Evolutionary conservation across 2,797 vertebrate species (phyloP).

Genomic region (Esox lucius): DNA sequence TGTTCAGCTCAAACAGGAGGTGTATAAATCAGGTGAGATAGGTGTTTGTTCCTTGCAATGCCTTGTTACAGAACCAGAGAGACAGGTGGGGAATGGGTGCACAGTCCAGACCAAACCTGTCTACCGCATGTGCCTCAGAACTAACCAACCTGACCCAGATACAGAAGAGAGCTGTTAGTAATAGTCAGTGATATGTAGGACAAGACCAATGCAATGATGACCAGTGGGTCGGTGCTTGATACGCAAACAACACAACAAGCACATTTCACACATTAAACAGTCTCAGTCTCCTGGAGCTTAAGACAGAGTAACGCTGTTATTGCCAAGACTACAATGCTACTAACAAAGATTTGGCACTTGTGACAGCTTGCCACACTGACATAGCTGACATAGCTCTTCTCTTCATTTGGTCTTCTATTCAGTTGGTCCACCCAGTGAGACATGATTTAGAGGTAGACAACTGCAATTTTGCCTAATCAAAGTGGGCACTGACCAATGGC

Average conservation of each 20-base stretch:
- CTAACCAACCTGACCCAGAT: not conserved
- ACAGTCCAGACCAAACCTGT: conserved; percentile 2
- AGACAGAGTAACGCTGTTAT: not conserved
- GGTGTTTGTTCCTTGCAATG: not conserved
- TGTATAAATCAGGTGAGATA: conserved; percentile 7
- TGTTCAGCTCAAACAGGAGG: not conserved
- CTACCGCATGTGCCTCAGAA: not conserved
- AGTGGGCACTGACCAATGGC: not conserved
- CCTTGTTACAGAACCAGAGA: not conserved
- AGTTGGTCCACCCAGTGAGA: not conserved
- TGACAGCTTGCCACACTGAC: not conserved
- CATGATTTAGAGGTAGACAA: not conserved
- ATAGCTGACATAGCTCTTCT: not conserved
- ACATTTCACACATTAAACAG: not conserved
- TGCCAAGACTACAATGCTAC: not conserved
- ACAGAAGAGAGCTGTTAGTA: not conserved
- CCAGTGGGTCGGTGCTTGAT: not conserved
- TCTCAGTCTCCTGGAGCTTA: not conserved
- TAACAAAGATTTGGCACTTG: not conserved
- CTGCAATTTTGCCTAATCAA: not conserved
- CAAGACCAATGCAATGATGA: not conserved
- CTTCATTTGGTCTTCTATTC: too few relatives aligned
- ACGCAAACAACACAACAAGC: not conserved
- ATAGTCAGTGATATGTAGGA: not conserved
- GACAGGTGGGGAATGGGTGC: not conserved